phyloP scores from a whole-genome alignment of 30 jellyfish, hydroid and myxozoan genomes.

The Hydractinia symbiolongicarpus region DNA sequence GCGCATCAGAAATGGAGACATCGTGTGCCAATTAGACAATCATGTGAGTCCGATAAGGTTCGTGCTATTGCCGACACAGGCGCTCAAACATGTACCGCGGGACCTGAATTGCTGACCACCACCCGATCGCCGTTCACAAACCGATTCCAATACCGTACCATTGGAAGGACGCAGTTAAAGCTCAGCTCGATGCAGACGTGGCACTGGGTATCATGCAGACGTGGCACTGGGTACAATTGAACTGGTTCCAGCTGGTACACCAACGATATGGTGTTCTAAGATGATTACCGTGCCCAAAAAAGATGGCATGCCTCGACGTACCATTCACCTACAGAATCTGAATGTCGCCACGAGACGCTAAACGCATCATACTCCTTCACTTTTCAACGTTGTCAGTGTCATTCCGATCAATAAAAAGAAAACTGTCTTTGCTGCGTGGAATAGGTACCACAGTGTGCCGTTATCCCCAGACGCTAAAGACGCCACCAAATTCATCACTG shows the following conservation, averaged over 20 bases:
- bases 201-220: slow-evolving; percentile 21
- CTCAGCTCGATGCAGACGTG: slow-evolving; percentile 22
- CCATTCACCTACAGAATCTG: slow-evolving; percentile 31
- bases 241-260: slow-evolving; percentile 30
- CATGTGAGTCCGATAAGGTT: too few relatives aligned
- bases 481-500: slow-evolving; percentile 31
- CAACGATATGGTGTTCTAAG: slow-evolving; percentile 29
- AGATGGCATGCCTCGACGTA: slow-evolving; percentile 35
- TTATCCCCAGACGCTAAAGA: slow-evolving; percentile 26
- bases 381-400: slow-evolving; percentile 15
- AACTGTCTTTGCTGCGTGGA: too few relatives aligned
- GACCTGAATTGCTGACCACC: slow-evolving; percentile 18
- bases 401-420: too few relatives aligned
- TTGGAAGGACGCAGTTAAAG: slow-evolving; percentile 22
- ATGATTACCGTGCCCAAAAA: slow-evolving; percentile 33
- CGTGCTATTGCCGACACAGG: slow-evolving; percentile 13
- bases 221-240: too few relatives aligned
- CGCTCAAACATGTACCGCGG: slow-evolving; percentile 24
- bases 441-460: slow-evolving; percentile 35
- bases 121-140: slow-evolving; percentile 35
- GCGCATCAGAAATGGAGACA: not conserved
- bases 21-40: too few relatives aligned
- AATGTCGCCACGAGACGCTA: slow-evolving; percentile 23
- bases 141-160: too few relatives aligned
- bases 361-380: slow-evolving; percentile 45